Evolutionary conservation across 1,140 invertebrate genomes (phyloP).

Genomic region (Lucilia sericata): DNA sequence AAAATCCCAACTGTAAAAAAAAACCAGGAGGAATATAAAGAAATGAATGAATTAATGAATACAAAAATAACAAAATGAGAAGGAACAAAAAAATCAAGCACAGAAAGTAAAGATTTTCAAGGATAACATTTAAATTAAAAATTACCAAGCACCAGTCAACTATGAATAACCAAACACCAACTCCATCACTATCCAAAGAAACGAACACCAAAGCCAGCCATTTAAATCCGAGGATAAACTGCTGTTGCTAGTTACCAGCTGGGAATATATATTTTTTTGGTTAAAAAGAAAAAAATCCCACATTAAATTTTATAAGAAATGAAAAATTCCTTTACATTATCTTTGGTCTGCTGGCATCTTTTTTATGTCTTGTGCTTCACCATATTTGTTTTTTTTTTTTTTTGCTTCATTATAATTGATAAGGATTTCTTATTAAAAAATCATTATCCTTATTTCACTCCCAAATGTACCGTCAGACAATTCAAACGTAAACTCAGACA

Average conservation of each 20-base stretch:
- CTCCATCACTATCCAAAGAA: background rate
- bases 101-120: constrained; percentile 12
- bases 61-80: background rate
- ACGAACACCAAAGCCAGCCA: background rate
- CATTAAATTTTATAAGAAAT: background rate
- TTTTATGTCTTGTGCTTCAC: background rate
- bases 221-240: background rate
- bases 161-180: background rate
- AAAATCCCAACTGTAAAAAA: background rate
- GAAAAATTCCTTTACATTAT: no score
- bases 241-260: background rate
- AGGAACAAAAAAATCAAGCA: background rate
- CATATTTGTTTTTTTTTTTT: background rate
- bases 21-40: background rate
- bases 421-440: constrained; percentile 18
- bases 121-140: constrained; percentile 22
- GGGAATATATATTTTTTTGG: background rate
- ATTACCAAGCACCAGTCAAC: constrained; percentile 12
- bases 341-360: no score
- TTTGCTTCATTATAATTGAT: background rate
- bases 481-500: background rate
- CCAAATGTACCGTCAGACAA: background rate
- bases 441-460: background rate
- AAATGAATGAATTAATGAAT: background rate
- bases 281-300: background rate